Evolutionary conservation across 2,888 invertebrate species (phyloP), one percentile per base, ranked within the genome.

Genomic region (Aphodius sticticus): DNA sequence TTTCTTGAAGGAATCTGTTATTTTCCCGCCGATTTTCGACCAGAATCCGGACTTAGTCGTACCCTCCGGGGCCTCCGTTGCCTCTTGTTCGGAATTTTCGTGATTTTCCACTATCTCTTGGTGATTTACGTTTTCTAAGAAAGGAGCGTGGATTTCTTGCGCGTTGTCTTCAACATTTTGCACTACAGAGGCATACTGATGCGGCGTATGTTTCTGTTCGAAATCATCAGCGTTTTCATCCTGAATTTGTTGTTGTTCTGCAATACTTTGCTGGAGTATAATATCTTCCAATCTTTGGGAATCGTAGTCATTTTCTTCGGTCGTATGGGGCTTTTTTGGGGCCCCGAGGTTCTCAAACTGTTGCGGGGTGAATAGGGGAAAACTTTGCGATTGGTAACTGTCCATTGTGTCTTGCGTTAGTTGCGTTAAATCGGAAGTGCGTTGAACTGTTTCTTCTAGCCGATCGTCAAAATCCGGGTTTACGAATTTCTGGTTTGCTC

Each of bases 21-120:
- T 82, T 81, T 83, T 83, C 7, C 83, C 81, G 26, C 84, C 84
- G 4, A 84, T 76, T 76, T 80, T 82, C 80, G 88, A 88, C 93
- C 93, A 93, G 85, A 93, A 92, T 16, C 92, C 90, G 76, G 90
- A 86, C 84, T 89, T 88, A 15, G 82, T 82, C n/a, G 82, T 76
- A n/a, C 79, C 15, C 35, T 76, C 16, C 1, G 70, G 70, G 6
- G 15, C 7, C 82, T 80, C 81, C 87, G 83, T 79, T 78, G n/a
- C 77, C 79, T 14, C 72, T 76, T 14, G 74, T 74, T 14, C 16
- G 72, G 16, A 26, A 77, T 36, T 79, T 78, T 77, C 71, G 69
- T 72, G 80, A 70, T 16, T 36, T 72, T 76, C 78, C 12, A 16
- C 74, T 4, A 79, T 6, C 35, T 38, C 5, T 37, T 53, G 38